These are phyloP conservation scores for Mechanitis mazaeus DNA, from an alignment of 2,888 invertebrate species.

Conservation along the genomic window DNA sequence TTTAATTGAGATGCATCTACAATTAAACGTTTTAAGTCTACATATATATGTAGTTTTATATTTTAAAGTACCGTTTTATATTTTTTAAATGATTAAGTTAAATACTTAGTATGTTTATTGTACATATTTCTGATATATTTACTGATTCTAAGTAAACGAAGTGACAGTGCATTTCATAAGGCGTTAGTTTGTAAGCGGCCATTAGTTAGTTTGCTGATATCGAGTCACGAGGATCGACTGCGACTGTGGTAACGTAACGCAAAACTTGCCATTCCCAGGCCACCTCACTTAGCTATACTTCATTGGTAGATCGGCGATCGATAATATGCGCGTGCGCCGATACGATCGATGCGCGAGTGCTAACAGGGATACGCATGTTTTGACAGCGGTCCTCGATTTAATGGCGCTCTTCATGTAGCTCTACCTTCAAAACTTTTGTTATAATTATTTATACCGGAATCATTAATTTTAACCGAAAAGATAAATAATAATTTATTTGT, in stretches of 20 bases:
- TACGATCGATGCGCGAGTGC: constrained; percentile 25
- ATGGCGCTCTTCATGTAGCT: constrained; percentile 23
- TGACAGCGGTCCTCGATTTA: constrained; percentile 27
- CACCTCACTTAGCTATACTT: constrained; percentile 27
- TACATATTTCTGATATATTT: constrained; percentile 1
- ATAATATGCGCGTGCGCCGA: constrained; percentile 27
- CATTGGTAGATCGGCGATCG: constrained; percentile 28
- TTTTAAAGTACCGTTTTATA: too few relatives aligned
- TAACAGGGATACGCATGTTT: constrained; percentile 30
- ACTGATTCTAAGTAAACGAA: constrained; percentile 8
- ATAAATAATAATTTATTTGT: too few relatives aligned
- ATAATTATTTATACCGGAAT: too few relatives aligned
- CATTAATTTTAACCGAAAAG: too few relatives aligned
- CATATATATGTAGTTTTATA: too few relatives aligned
- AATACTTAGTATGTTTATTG: too few relatives aligned
- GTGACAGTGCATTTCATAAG: constrained; percentile 23
- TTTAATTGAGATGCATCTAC: too few relatives aligned
- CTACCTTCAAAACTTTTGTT: constrained; percentile 6
- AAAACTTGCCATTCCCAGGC: constrained; percentile 20
- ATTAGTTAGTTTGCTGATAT: constrained; percentile 22
- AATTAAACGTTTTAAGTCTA: too few relatives aligned
- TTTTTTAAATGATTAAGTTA: too few relatives aligned
- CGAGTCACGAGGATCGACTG: constrained; percentile 23
- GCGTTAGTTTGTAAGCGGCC: constrained; percentile 26
- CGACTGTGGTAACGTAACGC: constrained; percentile 16